Evolutionary conservation across 2,888 invertebrate species (phyloP).

Genomic region (Sthenelais limicola): DNA sequence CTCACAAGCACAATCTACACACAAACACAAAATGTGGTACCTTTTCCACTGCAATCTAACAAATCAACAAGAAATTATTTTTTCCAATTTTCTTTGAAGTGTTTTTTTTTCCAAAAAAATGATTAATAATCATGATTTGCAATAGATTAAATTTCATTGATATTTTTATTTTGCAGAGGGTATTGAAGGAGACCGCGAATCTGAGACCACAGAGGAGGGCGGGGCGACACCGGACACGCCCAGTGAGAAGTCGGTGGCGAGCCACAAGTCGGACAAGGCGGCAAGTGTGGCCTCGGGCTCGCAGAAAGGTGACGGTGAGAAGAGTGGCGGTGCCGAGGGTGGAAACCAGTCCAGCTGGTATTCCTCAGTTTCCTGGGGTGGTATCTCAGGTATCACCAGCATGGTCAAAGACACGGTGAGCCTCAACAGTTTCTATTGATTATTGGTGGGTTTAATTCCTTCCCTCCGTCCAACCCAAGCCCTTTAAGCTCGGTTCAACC

Average conservation of each 20-base stretch:
- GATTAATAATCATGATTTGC: too few relatives aligned
- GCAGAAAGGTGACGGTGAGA: slow-evolving; percentile 28
- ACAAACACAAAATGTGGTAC: too few relatives aligned
- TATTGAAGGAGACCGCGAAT: too few relatives aligned
- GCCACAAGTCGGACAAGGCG: slow-evolving; percentile 42
- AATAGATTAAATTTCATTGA: too few relatives aligned
- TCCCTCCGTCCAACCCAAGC: too few relatives aligned
- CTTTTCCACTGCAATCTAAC: background rate
- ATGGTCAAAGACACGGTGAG: slow-evolving; percentile 60
- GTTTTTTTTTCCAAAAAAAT: too few relatives aligned
- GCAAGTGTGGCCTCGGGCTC: too few relatives aligned
- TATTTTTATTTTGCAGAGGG: slow-evolving; percentile 7
- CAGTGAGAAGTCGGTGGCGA: slow-evolving; percentile 49
- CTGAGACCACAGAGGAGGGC: slow-evolving; percentile 24
- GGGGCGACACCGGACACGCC: slow-evolving; percentile 62
- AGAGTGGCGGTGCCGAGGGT: slow-evolving; percentile 2
- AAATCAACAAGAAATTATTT: background rate
- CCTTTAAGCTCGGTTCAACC: too few relatives aligned
- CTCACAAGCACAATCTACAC: too few relatives aligned
- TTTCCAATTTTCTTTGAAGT: background rate
- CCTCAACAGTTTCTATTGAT: too few relatives aligned
- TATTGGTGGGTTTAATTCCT: too few relatives aligned
- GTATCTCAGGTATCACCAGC: slow-evolving; percentile 61
- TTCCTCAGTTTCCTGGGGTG: slow-evolving; percentile 58
- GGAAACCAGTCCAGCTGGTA: background rate